Percentiles rank a stretch among this genome's conserved stretches.
Evolutionary conservation across 2,113 vertebrate genomes (phyloP).

Genomic region (Dicaeum eximium): DNA sequence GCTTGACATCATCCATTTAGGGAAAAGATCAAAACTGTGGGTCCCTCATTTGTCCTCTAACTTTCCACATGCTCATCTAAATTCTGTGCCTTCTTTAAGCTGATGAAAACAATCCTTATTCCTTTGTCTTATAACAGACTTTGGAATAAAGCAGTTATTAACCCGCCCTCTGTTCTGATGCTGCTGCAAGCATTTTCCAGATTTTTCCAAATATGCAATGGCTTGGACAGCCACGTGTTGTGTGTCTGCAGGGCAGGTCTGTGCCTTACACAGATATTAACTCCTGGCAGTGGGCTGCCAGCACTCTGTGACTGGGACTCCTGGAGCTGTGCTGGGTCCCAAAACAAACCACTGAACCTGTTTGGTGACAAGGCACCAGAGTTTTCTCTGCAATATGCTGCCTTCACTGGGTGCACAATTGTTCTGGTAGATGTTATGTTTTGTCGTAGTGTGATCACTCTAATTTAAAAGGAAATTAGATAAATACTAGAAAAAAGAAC

Average conservation of each 20-base stretch:
- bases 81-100: background rate
- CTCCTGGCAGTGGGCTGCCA: background rate
- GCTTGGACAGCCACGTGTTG: background rate
- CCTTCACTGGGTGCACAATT: background rate
- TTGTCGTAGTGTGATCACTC: background rate
- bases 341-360: accelerated
- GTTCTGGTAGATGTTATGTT: background rate
- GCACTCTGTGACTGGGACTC: background rate
- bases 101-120: background rate
- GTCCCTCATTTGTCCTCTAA: background rate
- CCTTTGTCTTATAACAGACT: background rate
- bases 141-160: background rate
- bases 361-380: background rate
- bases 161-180: background rate
- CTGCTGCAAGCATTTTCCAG: background rate
- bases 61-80: background rate
- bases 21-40: background rate
- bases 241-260: background rate
- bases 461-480: background rate
- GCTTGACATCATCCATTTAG: background rate
- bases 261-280: background rate
- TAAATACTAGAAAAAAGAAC: background rate
- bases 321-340: background rate
- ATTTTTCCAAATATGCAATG: background rate
- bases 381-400: background rate